Percentiles rank a stretch among this genome's conserved stretches.
Evolutionary conservation across 2,888 invertebrate genomes (phyloP).

Genomic region (Eupeodes luniger): DNA sequence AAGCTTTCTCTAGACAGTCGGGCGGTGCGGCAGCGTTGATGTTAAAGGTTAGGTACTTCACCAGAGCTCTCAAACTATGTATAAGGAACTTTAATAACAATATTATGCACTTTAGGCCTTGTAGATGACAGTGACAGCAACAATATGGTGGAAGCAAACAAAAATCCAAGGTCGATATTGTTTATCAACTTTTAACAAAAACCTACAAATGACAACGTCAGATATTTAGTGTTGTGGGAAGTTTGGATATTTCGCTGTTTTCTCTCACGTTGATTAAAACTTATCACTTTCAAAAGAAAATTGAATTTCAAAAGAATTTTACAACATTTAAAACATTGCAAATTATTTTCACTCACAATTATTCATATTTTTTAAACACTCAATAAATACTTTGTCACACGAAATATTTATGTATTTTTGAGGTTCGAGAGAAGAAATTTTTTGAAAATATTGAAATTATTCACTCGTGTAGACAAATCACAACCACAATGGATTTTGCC

Average conservation of each 20-base stretch:
- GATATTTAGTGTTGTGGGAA: not conserved
- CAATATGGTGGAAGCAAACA: not conserved
- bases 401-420: not conserved
- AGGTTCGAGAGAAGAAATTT: not conserved
- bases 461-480: not conserved
- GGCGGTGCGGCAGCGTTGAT: no score
- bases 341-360: not conserved
- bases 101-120: not conserved
- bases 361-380: not conserved
- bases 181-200: constrained; percentile 12
- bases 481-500: not conserved
- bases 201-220: not conserved
- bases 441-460: not conserved
- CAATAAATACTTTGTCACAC: not conserved
- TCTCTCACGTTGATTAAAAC: not conserved
- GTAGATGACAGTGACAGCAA: not conserved
- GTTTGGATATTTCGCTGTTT: not conserved
- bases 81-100: not conserved
- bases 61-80: not conserved
- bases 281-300: not conserved
- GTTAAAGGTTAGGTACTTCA: not conserved
- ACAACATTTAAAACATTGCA: not conserved
- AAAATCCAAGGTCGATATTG: constrained; percentile 9
- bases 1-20: no score
- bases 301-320: not conserved